Base-by-base conservation (phyloP, 2,797 vertebrate genomes). In the Karalla daura region DNA sequence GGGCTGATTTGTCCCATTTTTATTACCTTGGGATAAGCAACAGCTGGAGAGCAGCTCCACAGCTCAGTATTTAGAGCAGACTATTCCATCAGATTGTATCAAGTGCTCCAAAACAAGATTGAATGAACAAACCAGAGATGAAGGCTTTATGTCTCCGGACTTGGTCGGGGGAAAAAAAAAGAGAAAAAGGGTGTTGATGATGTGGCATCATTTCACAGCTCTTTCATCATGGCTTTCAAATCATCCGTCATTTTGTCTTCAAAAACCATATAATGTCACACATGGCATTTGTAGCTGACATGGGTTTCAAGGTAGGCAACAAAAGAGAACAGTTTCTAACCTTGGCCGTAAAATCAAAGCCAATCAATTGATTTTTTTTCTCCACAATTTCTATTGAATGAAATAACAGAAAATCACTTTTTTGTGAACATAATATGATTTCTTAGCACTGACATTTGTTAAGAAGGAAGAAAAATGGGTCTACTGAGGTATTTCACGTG, bases 21-120 rank as follows among this genome's bases (percentile, higher is more conserved):
- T 91, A 92, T 93, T 91, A 93, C 90, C 87, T 90, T 86, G 88
- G 91, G 92, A 93, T 92, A 93, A 93, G 90, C 90, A 91, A 89
- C 90, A 91, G 92, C 91, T 94, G 93, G 90, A 92, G 83, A 89
- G 86, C 88, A 91, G 90, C 86, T 86, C 71, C 70, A 82, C 74
- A 86, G 85, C 86, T 86, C 85, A 74, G 87, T 88, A 91, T 93
- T 93, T 91, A 91, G 88, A 92, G 84, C 88, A 85, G 80, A 86
- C 80, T 78, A 88, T 85, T 88, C 85, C 70, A 84, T 88, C 86
- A 86, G 88, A 91, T 89, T 93, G 83, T 82, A 90, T 90, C 84
- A 88, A 89, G 75, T 56, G 82, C 70, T 78, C 81, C 85, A 78
- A 91, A 92, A 90, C 85, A 90, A 91, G 92, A 92, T 71, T 88